Evolutionary conservation across 2,797 vertebrate genomes (phyloP).

Genomic region (Anas acuta): DNA sequence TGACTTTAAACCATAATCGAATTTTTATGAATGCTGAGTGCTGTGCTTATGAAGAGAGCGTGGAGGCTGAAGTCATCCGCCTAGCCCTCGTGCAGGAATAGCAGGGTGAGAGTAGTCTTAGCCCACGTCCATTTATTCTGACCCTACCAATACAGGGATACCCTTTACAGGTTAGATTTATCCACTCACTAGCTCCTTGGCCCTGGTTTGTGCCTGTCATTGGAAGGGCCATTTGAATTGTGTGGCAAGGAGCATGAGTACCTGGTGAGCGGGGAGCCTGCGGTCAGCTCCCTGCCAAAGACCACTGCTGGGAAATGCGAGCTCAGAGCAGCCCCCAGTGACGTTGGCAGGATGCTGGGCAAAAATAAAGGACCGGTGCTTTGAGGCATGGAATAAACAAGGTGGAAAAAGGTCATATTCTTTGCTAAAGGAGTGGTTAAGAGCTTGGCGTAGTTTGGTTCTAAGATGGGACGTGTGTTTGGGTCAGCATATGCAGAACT

Average conservation of each 20-base stretch:
- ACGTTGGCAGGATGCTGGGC: not conserved
- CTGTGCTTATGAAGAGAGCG: constrained; percentile 39
- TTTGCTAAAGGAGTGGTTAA: not conserved
- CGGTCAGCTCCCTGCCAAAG: not conserved
- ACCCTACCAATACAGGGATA: not conserved
- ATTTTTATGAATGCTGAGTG: constrained; percentile 53
- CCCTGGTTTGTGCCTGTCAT: not conserved
- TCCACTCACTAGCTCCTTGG: not conserved
- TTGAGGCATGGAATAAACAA: not conserved
- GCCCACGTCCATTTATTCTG: constrained; percentile 10
- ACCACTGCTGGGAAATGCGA: not conserved
- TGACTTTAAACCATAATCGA: constrained; percentile 27
- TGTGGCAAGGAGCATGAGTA: not conserved
- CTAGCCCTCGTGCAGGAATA: not conserved
- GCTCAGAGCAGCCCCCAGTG: not conserved
- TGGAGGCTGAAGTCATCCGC: constrained; percentile 30
- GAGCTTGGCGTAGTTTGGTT: not conserved
- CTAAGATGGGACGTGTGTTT: not conserved
- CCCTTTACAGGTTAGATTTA: constrained; percentile 29
- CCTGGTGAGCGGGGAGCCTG: not conserved
- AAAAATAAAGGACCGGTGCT: not conserved
- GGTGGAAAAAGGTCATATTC: not conserved
- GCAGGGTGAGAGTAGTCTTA: not conserved
- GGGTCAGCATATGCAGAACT: not conserved
- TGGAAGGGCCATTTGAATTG: constrained; percentile 26